These are phyloP conservation scores for Procavia capensis DNA, from an alignment of 2,113 vertebrate genomes.

Conservation along the genomic window DNA sequence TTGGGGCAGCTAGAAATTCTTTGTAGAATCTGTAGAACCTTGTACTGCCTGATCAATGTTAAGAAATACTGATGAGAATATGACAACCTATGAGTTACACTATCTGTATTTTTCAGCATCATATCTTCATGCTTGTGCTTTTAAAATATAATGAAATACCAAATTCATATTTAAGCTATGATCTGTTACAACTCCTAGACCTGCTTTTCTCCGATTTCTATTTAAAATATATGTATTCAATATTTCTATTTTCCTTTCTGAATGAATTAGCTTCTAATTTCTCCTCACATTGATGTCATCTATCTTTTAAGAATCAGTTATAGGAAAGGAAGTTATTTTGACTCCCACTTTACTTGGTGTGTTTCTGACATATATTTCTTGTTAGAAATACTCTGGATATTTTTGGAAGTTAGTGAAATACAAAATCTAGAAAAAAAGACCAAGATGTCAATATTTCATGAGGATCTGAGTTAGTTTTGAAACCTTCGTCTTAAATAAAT, in stretches of 20 bases:
- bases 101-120: not conserved
- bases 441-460: conserved; percentile 46
- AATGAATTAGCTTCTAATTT: conserved; percentile 22
- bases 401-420: conserved; percentile 60
- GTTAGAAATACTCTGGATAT: not conserved
- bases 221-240: conserved; percentile 33
- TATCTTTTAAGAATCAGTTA: conserved; percentile 37
- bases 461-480: conserved; percentile 53
- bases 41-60: not conserved
- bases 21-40: not conserved
- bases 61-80: not conserved
- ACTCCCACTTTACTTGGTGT: not conserved
- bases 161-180: not conserved
- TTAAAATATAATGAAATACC: not conserved
- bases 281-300: not conserved
- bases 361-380: not conserved
- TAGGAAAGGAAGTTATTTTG: conserved; percentile 10
- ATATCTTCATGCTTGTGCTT: not conserved
- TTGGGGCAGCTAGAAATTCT: not conserved
- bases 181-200: not conserved
- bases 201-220: not conserved
- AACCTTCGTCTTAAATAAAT: conserved; percentile 23
- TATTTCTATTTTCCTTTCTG: conserved; percentile 22
- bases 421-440: not conserved
- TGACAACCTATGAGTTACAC: not conserved